A percentile compares a stretch with the other conserved stretches of the same genome.
These are phyloP conservation scores for Corbicula japonica DNA, from an alignment of 2,888 invertebrate species.

Conservation along the genomic window DNA sequence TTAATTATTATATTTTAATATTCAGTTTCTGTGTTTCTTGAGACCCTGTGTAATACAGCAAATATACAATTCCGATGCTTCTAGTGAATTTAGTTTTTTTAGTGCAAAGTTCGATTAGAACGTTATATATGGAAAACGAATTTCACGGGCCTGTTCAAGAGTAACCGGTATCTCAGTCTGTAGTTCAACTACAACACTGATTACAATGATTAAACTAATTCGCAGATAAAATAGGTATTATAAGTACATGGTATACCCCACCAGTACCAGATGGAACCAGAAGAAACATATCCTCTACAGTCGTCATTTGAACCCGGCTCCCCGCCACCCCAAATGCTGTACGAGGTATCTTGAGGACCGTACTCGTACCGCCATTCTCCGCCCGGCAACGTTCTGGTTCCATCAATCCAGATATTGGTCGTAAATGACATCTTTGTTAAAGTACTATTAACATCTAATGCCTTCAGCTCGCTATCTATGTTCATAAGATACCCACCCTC, in stretches of 20 bases:
- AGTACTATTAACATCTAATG: too few relatives aligned
- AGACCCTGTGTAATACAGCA: too few relatives aligned
- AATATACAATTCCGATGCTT: too few relatives aligned
- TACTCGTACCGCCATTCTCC: constrained; percentile 4
- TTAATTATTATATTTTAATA: too few relatives aligned
- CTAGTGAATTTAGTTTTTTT: too few relatives aligned
- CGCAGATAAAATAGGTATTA: background rate
- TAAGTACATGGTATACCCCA: background rate
- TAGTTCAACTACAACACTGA: too few relatives aligned
- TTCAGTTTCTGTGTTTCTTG: too few relatives aligned
- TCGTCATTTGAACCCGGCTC: background rate
- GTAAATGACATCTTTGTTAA: too few relatives aligned
- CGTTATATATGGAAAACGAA: too few relatives aligned
- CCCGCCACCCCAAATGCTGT: background rate
- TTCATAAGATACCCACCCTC: constrained; percentile 1
- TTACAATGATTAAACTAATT: background rate
- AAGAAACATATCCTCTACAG: background rate
- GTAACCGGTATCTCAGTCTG: too few relatives aligned
- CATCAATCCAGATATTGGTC: constrained; percentile 1
- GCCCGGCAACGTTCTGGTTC: background rate
- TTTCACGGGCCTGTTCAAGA: too few relatives aligned
- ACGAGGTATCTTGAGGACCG: background rate
- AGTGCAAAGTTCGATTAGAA: too few relatives aligned
- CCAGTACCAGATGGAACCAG: background rate
- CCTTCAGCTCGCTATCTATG: constrained; percentile 7